Base-by-base conservation (phyloP, 1,140 invertebrate species). In the Dendrolimus kikuchii region DNA sequence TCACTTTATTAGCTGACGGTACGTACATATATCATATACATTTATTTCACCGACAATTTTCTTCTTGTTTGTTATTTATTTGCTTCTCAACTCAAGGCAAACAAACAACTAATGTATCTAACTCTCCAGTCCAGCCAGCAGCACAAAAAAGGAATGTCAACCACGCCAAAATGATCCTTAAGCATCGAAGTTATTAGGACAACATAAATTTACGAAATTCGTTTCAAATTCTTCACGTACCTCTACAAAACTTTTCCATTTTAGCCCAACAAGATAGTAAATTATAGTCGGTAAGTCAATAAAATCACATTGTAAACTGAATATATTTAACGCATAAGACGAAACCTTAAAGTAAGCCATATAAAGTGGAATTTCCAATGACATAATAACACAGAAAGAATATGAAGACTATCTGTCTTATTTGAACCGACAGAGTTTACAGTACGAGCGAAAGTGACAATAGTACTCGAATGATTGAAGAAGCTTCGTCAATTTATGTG, bases 101-200 rank as follows among this genome's bases (percentile, higher is more conserved):
- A 62, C 57, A 70, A 68, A 61, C 62, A 60, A 45, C 57, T 60
- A n/a, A 7, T 7, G 43, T 44, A 9, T 4, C 23, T 8, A 37
- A 6, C 46, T 37, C 37, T 48, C 23, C 23, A 38, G 8, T 7
- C 36, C 37, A 8, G 38, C 38, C 38, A 48, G 37, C 46, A 7
- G 53, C 46, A 68, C 64, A 70, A 66, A 74, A 74, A 69, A 76
- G 71, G 79, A 82, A 82, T 82, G 74, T 77, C 67, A 80, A 79
- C 66, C 66, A 81, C 74, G 82, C 78, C 62, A 82, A 86, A 82
- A 74, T 86, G 76, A 77, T 82, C 77, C 77, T 80, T 83, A 86
- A 78, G 78, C 74, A 81, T 81, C 76, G 72, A 62, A 40, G 49
- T 46, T 70, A 86, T 71, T 70, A 73, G 75, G 79, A 57, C 50